A percentile compares a stretch with the other conserved stretches of the same genome.
phyloP scores from a whole-genome alignment of 2,888 invertebrate genomes.

The Leptura quadrifasciata region DNA sequence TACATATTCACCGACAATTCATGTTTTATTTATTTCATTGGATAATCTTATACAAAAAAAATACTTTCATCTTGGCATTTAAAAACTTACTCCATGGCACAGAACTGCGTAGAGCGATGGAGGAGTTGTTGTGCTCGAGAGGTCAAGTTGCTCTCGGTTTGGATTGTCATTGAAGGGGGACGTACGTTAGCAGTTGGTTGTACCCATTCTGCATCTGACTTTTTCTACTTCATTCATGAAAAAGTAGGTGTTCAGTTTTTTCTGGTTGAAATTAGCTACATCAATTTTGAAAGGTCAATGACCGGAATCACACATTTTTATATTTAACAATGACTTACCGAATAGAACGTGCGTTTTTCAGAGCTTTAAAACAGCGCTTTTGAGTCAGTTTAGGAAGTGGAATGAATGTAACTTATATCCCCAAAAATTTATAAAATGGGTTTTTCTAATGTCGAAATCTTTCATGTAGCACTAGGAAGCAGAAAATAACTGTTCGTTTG shows the following conservation, averaged over 20 bases:
- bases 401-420: no score
- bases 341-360: neutral
- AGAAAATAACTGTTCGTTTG: no score
- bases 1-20: conserved; percentile 15
- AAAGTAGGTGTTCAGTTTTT: conserved; percentile 32
- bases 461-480: no score
- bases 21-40: conserved; percentile 27
- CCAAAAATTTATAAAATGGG: no score
- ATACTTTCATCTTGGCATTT: neutral
- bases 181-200: neutral
- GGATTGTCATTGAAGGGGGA: conserved; percentile 27
- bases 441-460: no score
- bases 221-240: conserved; percentile 44
- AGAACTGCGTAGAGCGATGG: neutral
- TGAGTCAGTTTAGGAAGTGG: neutral
- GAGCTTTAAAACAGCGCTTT: neutral
- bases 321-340: neutral
- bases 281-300: neutral
- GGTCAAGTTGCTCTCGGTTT: conserved; percentile 35
- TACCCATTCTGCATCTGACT: conserved; percentile 23
- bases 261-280: conserved; percentile 23
- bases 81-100: neutral
- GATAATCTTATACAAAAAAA: neutral
- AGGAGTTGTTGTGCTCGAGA: neutral
- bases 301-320: neutral